Evolutionary conservation across 1,140 invertebrate genomes (phyloP), one percentile per base, ranked within the genome.

Genomic region (Diuraphis noxia): DNA sequence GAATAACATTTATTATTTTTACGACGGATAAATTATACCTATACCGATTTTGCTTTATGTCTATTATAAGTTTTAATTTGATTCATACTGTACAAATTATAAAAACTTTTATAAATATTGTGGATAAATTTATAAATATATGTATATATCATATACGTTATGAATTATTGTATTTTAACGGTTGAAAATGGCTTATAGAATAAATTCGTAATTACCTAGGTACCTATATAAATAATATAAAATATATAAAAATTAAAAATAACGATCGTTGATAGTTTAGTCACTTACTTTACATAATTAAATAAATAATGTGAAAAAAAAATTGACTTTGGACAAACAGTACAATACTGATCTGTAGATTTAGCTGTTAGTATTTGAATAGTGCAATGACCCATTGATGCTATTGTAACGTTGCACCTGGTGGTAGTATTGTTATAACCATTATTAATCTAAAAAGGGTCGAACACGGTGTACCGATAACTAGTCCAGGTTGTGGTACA

Each of bases 381-480:
- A 41, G 82, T 85, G 41, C 82, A 85, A 85, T 85, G 82, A 85
- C 82, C 82, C 82, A 46, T 21, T 30, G 82, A 85, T 4, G 25
- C 82, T 34, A 85, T 85, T 85, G 17, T 46, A 46, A 46, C 30
- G 41, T 85, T 85, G 41, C 82, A 85, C 82, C 82, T 85, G 82
- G 82, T 85, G 41, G 82, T 85, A 34, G 40, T 85, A 85, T 46
- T 46, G 41, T 43, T 46, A n/a, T 17, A 85, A 46, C n/a, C 1
- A n/a, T 46, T 46, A 41, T 85, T 46, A 23, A 85, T 85, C 82
- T n/a, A 34, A 46, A 85, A 19, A n/a, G 81, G 41, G 82, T 85
- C 7, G 13, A 82, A 82, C 40, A 41, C 43, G n/a, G 17, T 19
- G 30, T 46, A 85, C 17, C 40, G 81, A 82, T 40, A 82, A 41